Percentiles rank a stretch among this genome's conserved stretches.
phyloP scores from a whole-genome alignment of 2,113 vertebrate species.

The Caretta caretta region DNA sequence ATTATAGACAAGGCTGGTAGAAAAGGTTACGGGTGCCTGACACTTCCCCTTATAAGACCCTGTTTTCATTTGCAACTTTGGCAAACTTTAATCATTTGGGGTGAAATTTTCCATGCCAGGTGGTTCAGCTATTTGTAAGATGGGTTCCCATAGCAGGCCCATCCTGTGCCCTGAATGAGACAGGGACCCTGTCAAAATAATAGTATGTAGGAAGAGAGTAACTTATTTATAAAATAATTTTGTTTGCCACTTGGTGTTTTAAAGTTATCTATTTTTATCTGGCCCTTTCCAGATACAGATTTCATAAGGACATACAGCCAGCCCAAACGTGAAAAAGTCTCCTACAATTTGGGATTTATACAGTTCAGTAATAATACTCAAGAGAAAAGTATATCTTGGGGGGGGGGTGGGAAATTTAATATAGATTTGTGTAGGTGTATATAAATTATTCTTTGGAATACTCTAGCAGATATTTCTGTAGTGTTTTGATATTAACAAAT shows the following conservation, averaged over 20 bases:
- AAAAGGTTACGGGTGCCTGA: background rate
- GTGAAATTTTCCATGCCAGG: conserved; percentile 10
- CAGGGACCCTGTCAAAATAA: no score
- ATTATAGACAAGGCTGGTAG: background rate
- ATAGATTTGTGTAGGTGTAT: background rate
- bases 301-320: background rate
- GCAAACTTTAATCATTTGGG: background rate
- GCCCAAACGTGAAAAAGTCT: background rate
- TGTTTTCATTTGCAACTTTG: background rate
- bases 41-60: background rate
- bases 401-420: background rate
- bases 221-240: background rate
- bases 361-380: background rate
- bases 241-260: background rate
- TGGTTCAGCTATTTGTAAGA: background rate
- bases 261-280: background rate
- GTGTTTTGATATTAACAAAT: accelerated
- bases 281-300: background rate
- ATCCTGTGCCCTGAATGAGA: background rate
- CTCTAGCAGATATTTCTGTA: background rate
- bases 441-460: background rate
- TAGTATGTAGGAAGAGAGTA: background rate
- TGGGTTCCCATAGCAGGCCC: background rate
- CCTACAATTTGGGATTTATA: background rate
- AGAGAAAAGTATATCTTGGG: background rate